Conservation (phyloP, 2,113 vertebrate genomes). For the Trematocara zebra region DNA sequence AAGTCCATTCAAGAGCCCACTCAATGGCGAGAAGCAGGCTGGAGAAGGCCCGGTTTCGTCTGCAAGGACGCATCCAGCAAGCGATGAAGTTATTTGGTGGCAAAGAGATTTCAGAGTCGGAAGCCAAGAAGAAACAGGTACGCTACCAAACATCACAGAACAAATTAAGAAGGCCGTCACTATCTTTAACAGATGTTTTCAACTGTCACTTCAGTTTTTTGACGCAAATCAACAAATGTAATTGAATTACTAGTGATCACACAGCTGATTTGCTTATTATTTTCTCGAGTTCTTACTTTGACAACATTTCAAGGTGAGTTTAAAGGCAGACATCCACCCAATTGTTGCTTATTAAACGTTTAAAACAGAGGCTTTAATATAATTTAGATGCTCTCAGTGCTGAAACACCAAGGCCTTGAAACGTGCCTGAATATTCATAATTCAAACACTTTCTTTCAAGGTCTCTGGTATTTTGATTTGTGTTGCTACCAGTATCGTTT, state of each 20-base stretch:
- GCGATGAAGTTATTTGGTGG: constrained; percentile 49
- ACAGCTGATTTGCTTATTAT: not conserved
- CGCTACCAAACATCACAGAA: not conserved
- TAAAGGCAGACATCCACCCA: not conserved
- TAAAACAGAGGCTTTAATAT: not conserved
- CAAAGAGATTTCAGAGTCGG: constrained; percentile 47
- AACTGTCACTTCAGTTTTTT: not conserved
- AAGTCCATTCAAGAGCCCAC: constrained; percentile 51
- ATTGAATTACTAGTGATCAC: not conserved
- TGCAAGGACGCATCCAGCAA: constrained; percentile 59
- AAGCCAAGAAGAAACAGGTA: constrained; percentile 65
- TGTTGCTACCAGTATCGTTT: not conserved
- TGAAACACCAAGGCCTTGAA: not conserved
- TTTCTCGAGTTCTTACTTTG: not conserved
- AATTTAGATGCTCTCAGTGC: not conserved
- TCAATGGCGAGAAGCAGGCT: constrained; percentile 58
- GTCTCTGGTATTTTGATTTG: not conserved
- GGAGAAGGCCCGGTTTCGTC: constrained; percentile 49
- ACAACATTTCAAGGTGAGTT: not conserved
- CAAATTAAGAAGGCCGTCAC: not conserved
- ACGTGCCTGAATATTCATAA: not conserved
- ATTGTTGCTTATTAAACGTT: not conserved
- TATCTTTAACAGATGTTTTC: not conserved
- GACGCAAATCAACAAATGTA: not conserved
- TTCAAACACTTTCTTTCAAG: not conserved